These are phyloP conservation scores for Chionomys nivalis DNA, from an alignment of 2,113 vertebrate species.

Conservation along the genomic window DNA sequence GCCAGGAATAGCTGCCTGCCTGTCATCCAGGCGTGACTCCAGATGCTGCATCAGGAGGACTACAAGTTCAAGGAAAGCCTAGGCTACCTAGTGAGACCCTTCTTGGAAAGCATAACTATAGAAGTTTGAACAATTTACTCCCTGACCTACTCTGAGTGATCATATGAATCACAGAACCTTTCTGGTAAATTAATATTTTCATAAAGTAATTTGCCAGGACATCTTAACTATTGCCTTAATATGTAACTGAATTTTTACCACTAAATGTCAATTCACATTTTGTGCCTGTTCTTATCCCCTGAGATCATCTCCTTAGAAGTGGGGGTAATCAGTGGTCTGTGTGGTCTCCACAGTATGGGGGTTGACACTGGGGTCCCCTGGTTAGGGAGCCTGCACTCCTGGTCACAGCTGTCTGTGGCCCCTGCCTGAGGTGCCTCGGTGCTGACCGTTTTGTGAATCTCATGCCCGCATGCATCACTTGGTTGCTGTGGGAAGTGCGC, in stretches of 20 bases:
- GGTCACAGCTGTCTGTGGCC: background rate
- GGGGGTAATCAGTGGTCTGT: background rate
- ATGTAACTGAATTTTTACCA: background rate
- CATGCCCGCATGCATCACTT: background rate
- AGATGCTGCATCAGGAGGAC: background rate
- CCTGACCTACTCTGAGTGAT: constrained; percentile 4
- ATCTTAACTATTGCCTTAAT: background rate
- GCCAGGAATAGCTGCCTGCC: too few relatives aligned
- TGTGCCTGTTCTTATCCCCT: background rate
- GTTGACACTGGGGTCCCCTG: background rate
- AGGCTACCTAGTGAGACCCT: background rate
- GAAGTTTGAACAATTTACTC: background rate
- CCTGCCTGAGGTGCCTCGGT: too few relatives aligned
- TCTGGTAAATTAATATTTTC: background rate
- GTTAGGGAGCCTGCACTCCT: background rate
- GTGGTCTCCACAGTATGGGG: background rate
- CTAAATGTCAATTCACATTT: background rate
- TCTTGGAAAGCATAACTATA: background rate
- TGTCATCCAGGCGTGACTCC: background rate
- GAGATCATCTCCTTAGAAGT: background rate
- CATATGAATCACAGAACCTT: background rate
- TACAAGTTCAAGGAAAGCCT: background rate
- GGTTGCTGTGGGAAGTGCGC: background rate
- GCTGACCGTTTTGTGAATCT: background rate
- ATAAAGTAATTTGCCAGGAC: background rate